Evolutionary conservation across 2,113 vertebrate species (phyloP).

Genomic region (Phyllostomus hastatus): DNA sequence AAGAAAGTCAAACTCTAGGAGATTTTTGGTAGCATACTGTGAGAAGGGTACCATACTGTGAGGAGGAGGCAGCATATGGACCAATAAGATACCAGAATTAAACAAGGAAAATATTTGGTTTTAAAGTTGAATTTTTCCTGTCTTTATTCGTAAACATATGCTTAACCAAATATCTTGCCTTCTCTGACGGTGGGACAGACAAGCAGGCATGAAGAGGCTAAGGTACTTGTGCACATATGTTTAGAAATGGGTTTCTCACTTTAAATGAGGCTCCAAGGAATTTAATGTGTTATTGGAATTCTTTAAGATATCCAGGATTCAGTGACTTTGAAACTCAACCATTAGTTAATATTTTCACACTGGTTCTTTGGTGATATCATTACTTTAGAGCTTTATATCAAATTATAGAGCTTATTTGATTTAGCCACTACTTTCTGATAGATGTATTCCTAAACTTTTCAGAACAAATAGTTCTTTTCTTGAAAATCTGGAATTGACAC

Average conservation of each 20-base stretch:
- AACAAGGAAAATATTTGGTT: constrained; percentile 67
- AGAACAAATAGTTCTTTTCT: background rate
- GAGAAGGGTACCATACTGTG: constrained; percentile 59
- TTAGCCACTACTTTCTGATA: background rate
- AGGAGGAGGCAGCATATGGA: constrained; percentile 72
- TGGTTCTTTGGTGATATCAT: background rate
- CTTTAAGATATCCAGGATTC: constrained; percentile 15
- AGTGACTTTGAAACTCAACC: background rate
- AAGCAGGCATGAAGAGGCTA: constrained; percentile 56
- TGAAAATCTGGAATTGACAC: background rate
- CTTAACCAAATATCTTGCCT: constrained; percentile 52
- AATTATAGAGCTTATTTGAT: background rate
- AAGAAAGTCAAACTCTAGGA: constrained; percentile 37
- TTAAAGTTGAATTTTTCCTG: constrained; percentile 66
- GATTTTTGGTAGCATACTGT: constrained; percentile 39
- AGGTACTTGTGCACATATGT: constrained; percentile 38
- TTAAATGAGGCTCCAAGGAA: constrained; percentile 19
- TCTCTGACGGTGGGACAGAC: constrained; percentile 24
- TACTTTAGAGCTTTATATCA: background rate
- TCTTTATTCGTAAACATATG: constrained; percentile 59
- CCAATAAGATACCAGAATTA: constrained; percentile 67
- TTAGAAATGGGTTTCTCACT: constrained; percentile 26
- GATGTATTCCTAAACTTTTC: background rate
- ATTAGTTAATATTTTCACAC: background rate
- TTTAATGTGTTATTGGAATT: constrained; percentile 20